Conservation (phyloP, 2,888 invertebrate species). For the Drosophila kambysellisi region DNA sequence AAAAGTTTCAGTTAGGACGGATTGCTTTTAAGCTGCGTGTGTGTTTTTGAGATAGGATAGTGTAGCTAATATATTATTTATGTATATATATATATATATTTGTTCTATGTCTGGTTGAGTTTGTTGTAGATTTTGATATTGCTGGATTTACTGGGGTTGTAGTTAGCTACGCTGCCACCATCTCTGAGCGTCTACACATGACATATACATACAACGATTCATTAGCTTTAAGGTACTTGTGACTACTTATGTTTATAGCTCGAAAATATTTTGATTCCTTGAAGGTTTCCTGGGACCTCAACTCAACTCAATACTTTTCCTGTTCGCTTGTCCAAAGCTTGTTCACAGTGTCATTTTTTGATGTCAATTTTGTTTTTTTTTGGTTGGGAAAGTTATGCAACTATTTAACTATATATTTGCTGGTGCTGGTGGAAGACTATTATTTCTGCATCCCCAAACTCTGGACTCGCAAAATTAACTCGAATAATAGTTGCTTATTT, state of each 20-base stretch:
- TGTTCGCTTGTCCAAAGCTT: slow-evolving; percentile 54
- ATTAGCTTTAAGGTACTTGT: slow-evolving; percentile 77
- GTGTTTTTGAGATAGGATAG: slow-evolving; percentile 48
- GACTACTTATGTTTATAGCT: slow-evolving; percentile 79
- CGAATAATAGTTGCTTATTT: slow-evolving; percentile 24
- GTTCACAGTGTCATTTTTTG: slow-evolving; percentile 20
- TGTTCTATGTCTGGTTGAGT: slow-evolving; percentile 11
- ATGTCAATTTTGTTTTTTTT: slow-evolving; percentile 2
- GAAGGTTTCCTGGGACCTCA: slow-evolving; percentile 32
- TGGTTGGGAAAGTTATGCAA: not conserved
- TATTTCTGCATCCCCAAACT: slow-evolving; percentile 43
- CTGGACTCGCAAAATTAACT: slow-evolving; percentile 30
- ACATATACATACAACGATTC: slow-evolving; percentile 51
- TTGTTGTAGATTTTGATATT: slow-evolving; percentile 19
- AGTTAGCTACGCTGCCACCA: slow-evolving; percentile 28
- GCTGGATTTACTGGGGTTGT: slow-evolving; percentile 11
- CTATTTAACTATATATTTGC: slow-evolving; percentile 12
- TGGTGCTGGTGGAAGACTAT: slow-evolving; percentile 55
- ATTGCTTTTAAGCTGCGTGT: slow-evolving; percentile 74
- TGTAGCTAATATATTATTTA: slow-evolving; percentile 43
- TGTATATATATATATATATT: not conserved
- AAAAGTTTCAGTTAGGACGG: slow-evolving; percentile 77
- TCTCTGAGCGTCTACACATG: slow-evolving; percentile 34
- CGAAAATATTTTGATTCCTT: slow-evolving; percentile 74
- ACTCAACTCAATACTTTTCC: slow-evolving; percentile 15